Percentiles rank a stretch among this genome's conserved stretches.
Conservation (phyloP, 2,113 vertebrate genomes). For the Anhinga rufa region DNA sequence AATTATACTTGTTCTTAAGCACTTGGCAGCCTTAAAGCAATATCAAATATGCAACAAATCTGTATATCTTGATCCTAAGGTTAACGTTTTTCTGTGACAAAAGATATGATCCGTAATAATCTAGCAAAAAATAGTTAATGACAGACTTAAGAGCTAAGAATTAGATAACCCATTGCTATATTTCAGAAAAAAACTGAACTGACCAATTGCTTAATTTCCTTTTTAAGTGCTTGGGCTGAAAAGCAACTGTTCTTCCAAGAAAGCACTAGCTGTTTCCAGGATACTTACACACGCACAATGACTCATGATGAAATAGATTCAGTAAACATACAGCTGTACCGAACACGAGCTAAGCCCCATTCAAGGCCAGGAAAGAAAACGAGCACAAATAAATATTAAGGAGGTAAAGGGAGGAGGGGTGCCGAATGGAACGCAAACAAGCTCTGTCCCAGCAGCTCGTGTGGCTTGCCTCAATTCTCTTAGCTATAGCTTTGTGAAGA, state of each 20-base stretch:
- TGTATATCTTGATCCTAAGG: slow-evolving; percentile 64
- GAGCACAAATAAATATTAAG: slow-evolving; percentile 93
- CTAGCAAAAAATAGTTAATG: slow-evolving; percentile 74
- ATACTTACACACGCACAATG: slow-evolving; percentile 88
- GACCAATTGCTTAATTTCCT: slow-evolving; percentile 83
- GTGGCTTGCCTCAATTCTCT: slow-evolving; percentile 77
- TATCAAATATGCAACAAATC: slow-evolving; percentile 56
- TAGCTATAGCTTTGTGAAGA: slow-evolving; percentile 85
- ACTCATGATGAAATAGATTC: slow-evolving; percentile 86
- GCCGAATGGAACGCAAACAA: slow-evolving; percentile 74
- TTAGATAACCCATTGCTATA: slow-evolving; percentile 72
- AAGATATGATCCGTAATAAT: slow-evolving; percentile 70
- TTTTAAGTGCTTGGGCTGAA: slow-evolving; percentile 83
- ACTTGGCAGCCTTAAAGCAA: slow-evolving; percentile 56
- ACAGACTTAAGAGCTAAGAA: slow-evolving; percentile 73
- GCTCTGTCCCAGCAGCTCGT: slow-evolving; percentile 76
- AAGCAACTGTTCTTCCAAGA: slow-evolving; percentile 85
- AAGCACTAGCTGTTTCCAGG: slow-evolving; percentile 87
- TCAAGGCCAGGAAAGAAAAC: slow-evolving; percentile 89
- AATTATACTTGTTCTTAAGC: slow-evolving; percentile 65
- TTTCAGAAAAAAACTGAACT: slow-evolving; percentile 71
- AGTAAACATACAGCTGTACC: slow-evolving; percentile 88
- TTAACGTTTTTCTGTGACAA: slow-evolving; percentile 61
- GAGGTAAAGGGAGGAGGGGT: slow-evolving; percentile 71
- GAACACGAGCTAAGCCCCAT: slow-evolving; percentile 85